These are phyloP conservation scores for Stenodera caucasica DNA, from an alignment of 2,888 invertebrate genomes.

Conservation along the genomic window DNA sequence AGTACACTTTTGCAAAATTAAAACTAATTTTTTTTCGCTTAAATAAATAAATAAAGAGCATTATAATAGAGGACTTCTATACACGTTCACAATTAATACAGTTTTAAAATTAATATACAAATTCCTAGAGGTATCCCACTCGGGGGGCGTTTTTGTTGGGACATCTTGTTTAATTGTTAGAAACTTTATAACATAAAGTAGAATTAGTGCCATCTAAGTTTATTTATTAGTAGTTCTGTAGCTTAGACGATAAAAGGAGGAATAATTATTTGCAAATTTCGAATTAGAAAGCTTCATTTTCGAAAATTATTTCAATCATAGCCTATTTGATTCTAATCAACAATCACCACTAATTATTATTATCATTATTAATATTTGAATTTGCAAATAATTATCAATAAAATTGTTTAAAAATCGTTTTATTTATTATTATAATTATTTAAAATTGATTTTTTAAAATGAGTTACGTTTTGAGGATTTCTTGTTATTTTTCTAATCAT, in stretches of 20 bases:
- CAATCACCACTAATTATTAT: not conserved
- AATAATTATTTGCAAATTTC: constrained; percentile 2
- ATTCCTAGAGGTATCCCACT: no score
- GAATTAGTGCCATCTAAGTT: no score
- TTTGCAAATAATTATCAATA: constrained; percentile 16
- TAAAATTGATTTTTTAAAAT: not conserved
- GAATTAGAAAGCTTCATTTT: no score
- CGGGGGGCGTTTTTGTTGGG: no score
- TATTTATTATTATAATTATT: not conserved
- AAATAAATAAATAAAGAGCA: not conserved
- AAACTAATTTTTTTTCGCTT: not conserved
- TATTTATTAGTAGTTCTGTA: no score
- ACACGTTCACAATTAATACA: constrained; percentile 16
- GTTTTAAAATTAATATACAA: not conserved
- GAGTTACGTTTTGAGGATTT: not conserved
- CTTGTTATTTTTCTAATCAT: constrained; percentile 29
- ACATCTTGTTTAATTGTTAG: no score
- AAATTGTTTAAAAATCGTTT: not conserved
- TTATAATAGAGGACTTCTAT: not conserved
- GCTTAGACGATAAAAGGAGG: no score
- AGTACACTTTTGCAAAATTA: constrained; percentile 27
- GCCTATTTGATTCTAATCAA: not conserved
- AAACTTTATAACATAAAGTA: no score
- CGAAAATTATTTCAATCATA: not conserved
- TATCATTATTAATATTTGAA: constrained; percentile 8